These are phyloP conservation scores for Heliangelus exortis DNA, from an alignment of 2,797 vertebrate genomes.

Conservation along the genomic window DNA sequence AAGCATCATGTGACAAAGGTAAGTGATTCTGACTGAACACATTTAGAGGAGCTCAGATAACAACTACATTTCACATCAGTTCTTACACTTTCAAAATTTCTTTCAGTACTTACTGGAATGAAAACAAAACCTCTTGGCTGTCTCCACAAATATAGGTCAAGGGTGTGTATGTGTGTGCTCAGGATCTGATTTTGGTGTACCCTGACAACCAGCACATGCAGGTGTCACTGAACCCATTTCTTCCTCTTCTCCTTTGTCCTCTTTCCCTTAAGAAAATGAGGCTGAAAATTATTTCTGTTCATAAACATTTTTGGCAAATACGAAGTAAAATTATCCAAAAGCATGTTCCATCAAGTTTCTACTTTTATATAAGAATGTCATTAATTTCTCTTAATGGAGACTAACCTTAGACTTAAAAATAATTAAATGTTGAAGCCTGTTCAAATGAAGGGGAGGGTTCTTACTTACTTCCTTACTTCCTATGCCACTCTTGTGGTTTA, in stretches of 20 bases:
- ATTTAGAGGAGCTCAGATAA: background rate
- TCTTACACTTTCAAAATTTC: background rate
- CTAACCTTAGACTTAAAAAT: background rate
- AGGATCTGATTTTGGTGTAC: background rate
- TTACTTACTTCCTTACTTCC: background rate
- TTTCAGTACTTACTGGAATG: background rate
- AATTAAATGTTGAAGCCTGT: background rate
- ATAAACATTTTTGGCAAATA: background rate
- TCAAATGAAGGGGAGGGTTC: background rate
- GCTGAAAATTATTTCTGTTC: background rate
- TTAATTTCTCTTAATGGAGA: background rate
- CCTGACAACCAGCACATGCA: fast-evolving
- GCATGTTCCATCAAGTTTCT: background rate
- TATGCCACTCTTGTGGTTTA: too few relatives aligned
- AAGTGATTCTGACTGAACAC: constrained; percentile 38
- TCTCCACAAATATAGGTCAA: background rate
- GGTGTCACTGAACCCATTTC: background rate
- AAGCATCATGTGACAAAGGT: constrained; percentile 89
- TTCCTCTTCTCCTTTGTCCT: background rate
- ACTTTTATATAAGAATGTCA: background rate
- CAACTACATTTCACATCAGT: background rate
- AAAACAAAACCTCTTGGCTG: background rate
- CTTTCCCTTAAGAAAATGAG: background rate
- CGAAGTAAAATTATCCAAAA: background rate
- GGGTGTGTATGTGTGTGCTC: background rate